Evolutionary conservation across 2,113 vertebrate genomes (phyloP).

Genomic region (Esox niger): DNA sequence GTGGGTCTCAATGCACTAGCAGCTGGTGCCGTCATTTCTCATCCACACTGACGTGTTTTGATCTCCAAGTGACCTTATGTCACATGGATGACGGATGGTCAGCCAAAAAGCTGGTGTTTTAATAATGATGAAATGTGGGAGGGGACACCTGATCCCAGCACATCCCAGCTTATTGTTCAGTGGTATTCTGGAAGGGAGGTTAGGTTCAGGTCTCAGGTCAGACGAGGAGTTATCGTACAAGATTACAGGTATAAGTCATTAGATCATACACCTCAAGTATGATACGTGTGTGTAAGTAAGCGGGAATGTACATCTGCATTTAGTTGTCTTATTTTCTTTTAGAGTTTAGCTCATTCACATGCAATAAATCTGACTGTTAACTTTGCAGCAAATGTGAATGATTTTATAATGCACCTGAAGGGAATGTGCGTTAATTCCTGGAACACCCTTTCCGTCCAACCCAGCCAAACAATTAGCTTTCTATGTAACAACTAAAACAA

Average conservation of each 20-base stretch:
- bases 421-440: too few relatives aligned
- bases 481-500: too few relatives aligned
- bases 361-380: too few relatives aligned
- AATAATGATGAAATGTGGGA: slow-evolving; percentile 53
- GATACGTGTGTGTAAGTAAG: too few relatives aligned
- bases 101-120: slow-evolving; percentile 26
- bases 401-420: too few relatives aligned
- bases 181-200: slow-evolving; percentile 30
- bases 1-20: slow-evolving; percentile 16
- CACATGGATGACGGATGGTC: slow-evolving; percentile 49
- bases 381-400: too few relatives aligned
- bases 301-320: neutral
- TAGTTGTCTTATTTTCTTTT: too few relatives aligned
- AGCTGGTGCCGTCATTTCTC: slow-evolving; percentile 20
- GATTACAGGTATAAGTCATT: too few relatives aligned
- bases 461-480: too few relatives aligned
- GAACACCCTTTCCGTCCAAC: too few relatives aligned
- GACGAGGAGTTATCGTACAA: slow-evolving; percentile 28
- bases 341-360: too few relatives aligned
- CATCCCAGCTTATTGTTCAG: slow-evolving; percentile 46
- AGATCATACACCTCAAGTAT: too few relatives aligned
- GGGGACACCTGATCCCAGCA: slow-evolving; percentile 56
- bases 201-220: slow-evolving; percentile 44
- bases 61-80: slow-evolving; percentile 33
- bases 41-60: slow-evolving; percentile 23